Evolutionary conservation across 2,888 invertebrate species (phyloP), one percentile per base, ranked within the genome.

Genomic region (Yponomeuta cagnagella): DNA sequence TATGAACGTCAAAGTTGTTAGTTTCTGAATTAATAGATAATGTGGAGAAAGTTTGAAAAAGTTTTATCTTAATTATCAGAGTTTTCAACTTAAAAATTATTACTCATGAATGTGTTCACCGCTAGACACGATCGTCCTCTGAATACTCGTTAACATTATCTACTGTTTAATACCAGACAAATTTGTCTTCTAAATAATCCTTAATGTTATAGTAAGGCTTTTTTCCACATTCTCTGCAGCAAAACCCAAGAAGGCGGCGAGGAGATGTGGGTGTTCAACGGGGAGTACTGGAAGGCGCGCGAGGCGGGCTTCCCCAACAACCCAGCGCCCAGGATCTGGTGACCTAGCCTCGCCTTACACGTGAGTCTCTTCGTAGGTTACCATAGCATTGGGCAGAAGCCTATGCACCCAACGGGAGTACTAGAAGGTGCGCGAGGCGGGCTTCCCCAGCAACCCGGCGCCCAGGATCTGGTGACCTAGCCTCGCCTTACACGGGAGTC

Each of bases 201-300:
- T 23, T 1, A 23, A 23, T 23, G 23, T 23, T 23, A 23, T 23
- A 23, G 23, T 23, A 23, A 23, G 23, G 23, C 1, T 23, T 23
- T 23, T 23, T 23, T 23, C 23, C 23, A 23, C 23, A 23, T 23
- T 15, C 52, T 67, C n/a, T 37, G 43, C 79, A 93, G 93, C 70
- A 93, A 93, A 82, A 75, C 81, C 48, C 72, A 80, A 63, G 90
- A 89, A 48, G 84, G 80, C 69, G 94, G 93, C 52, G 94, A 94
- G 73, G 95, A 95, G 79, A 89, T 86, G 71, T 96, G 95, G 95
- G 93, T 94, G 79, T 96, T 94, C 88, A 94, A 93, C 75, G 94
- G 95, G 70, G 94, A 95, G 82, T 97, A 97, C 86, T 97, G 96
- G 96, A 94, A 95, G 77, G 90, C 91, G 73, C 95, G 95, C 75